Conservation (phyloP, 2,797 vertebrate genomes). For the Protonibea diacanthus region DNA sequence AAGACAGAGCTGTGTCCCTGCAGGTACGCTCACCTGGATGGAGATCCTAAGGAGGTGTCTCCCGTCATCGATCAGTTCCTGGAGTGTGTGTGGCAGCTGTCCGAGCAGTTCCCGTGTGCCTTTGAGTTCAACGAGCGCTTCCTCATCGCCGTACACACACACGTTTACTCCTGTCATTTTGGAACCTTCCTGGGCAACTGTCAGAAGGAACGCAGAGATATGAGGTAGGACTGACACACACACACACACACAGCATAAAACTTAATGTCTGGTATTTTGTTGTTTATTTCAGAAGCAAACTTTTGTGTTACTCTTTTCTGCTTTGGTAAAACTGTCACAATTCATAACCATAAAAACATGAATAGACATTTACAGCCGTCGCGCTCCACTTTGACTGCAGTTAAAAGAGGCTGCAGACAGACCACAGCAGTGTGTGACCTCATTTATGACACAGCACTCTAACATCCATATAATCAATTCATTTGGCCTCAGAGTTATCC, state of each 20-base stretch:
- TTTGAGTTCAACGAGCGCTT: slow-evolving; percentile 97
- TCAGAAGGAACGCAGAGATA: slow-evolving; percentile 90
- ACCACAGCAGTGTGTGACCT: neutral
- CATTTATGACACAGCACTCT: neutral
- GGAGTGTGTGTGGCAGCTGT: slow-evolving; percentile 97
- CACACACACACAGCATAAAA: neutral
- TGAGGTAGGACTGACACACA: slow-evolving; percentile 83
- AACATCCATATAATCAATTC: neutral
- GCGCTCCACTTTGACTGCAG: neutral
- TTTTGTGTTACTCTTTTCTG: neutral
- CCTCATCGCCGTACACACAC: slow-evolving; percentile 90
- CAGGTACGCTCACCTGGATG: slow-evolving; percentile 94
- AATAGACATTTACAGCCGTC: neutral
- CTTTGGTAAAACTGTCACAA: neutral
- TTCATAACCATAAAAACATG: neutral
- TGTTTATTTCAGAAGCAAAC: neutral
- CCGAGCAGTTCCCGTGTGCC: slow-evolving; percentile 95
- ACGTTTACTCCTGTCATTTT: slow-evolving; percentile 95
- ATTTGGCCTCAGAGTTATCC: neutral
- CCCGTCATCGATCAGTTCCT: slow-evolving; percentile 97
- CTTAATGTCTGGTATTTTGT: too few relatives aligned
- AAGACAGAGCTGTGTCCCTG: neutral
- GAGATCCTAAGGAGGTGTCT: slow-evolving; percentile 95
- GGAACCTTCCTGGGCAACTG: slow-evolving; percentile 95
- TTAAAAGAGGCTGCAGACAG: neutral